Percentiles rank a stretch among this genome's conserved stretches.
Conservation (phyloP, 2,113 vertebrate genomes). For the Neodon shergylaensis region DNA sequence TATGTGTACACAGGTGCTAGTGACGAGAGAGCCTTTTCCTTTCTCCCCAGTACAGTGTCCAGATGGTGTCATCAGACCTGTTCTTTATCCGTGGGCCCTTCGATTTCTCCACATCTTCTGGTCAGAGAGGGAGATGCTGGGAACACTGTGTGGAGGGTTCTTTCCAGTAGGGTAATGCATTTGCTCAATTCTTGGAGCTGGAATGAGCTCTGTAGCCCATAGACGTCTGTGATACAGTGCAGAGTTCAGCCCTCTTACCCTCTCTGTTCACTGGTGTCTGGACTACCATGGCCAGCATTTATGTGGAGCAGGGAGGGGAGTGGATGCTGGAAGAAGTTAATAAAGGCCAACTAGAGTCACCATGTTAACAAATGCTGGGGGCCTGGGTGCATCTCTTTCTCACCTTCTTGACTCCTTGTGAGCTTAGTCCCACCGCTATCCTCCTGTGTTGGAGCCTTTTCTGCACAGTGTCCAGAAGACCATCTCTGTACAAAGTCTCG, state of each 20-base stretch:
- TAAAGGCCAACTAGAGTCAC: not conserved
- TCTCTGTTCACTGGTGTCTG: not conserved
- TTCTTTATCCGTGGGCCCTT: not conserved
- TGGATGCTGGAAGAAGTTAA: not conserved
- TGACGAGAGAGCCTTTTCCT: not conserved
- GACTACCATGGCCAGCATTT: not conserved
- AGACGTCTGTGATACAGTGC: not conserved
- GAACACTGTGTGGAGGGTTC: not conserved
- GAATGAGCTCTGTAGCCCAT: not conserved
- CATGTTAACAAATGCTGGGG: not conserved
- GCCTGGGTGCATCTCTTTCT: not conserved
- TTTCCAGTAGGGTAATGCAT: not conserved
- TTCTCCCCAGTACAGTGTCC: not conserved
- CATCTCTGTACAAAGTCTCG: not conserved
- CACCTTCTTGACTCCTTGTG: not conserved
- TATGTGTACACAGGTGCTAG: too few species aligned
- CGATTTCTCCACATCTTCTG: not conserved
- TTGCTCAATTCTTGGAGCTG: not conserved
- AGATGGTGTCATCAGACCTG: not conserved
- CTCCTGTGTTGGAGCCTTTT: not conserved
- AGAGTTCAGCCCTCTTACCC: not conserved
- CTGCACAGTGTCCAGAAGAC: not conserved
- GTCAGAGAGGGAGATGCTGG: not conserved
- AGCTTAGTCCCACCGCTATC: accelerated
- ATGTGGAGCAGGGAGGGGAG: not conserved